Evolutionary conservation across 92 coral and sea anemone genomes (phyloP).

Genomic region (Porites divaricata): DNA sequence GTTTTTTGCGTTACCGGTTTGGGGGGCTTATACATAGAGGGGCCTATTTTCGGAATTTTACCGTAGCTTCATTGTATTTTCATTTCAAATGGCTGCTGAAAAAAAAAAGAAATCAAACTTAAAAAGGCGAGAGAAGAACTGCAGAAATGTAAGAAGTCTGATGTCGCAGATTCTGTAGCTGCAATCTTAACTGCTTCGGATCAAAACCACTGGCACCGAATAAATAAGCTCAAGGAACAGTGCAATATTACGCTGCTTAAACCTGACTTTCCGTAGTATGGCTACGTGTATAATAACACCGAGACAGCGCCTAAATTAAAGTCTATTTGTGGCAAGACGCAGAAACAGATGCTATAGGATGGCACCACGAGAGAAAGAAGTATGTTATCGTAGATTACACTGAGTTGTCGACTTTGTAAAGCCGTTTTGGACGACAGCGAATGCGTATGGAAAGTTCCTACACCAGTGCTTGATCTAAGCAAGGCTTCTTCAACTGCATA

Average conservation of each 20-base stretch:
- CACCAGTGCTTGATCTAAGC: slow-evolving; percentile 71
- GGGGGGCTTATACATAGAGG: no score
- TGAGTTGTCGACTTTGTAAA: slow-evolving; percentile 30
- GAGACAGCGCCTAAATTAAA: neutral
- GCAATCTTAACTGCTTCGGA: neutral
- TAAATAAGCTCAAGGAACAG: neutral
- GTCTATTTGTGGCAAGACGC: slow-evolving; percentile 27
- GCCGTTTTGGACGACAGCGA: slow-evolving; percentile 22
- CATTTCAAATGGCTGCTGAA: no score
- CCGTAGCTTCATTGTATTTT: no score
- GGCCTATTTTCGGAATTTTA: no score
- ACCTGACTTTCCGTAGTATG: slow-evolving; percentile 20
- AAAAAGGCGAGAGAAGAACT: no score
- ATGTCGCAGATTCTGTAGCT: neutral
- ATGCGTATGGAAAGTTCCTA: slow-evolving; percentile 33
- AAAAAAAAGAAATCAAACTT: no score
- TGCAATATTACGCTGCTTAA: neutral
- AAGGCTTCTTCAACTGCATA: slow-evolving; percentile 48
- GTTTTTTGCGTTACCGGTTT: no score
- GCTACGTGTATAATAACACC: slow-evolving; percentile 20
- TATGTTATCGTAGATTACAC: slow-evolving; percentile 67
- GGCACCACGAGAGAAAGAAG: slow-evolving; percentile 20
- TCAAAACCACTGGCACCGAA: neutral
- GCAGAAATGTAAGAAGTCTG: neutral
- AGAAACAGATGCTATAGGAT: slow-evolving; percentile 49